phyloP scores from a whole-genome alignment of 1,140 invertebrate genomes.

The Chrysopa pallens region DNA sequence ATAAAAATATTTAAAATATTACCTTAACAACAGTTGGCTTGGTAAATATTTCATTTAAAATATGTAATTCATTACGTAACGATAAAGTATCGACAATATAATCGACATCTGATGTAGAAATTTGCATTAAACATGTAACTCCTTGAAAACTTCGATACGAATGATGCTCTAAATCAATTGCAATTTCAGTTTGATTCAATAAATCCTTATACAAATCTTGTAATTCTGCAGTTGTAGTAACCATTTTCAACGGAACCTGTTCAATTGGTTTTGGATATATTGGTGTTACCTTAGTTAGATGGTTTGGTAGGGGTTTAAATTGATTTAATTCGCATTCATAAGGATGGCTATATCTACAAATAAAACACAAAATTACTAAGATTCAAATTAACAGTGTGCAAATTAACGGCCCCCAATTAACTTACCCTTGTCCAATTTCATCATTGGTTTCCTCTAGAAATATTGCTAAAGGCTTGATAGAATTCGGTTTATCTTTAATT shows the following conservation, averaged over 20 bases:
- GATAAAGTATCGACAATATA: slow-evolving; percentile 81
- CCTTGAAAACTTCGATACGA: slow-evolving; percentile 66
- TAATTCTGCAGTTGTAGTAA: slow-evolving; percentile 48
- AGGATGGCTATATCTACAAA: slow-evolving; percentile 60
- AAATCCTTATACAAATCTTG: slow-evolving; percentile 46
- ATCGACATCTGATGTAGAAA: slow-evolving; percentile 72
- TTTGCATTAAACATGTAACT: slow-evolving; percentile 87
- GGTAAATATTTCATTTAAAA: slow-evolving; percentile 84
- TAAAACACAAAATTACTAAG: slow-evolving; percentile 6
- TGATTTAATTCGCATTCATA: slow-evolving; percentile 73
- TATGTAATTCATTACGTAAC: slow-evolving; percentile 62
- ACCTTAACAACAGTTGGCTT: slow-evolving; percentile 83
- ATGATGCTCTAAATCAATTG: slow-evolving; percentile 82
- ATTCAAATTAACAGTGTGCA: not conserved
- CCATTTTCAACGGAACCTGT: slow-evolving; percentile 43
- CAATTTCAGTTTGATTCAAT: slow-evolving; percentile 46
- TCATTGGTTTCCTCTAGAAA: slow-evolving; percentile 44
- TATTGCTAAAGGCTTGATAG: slow-evolving; percentile 58
- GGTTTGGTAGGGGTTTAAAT: slow-evolving; percentile 32
- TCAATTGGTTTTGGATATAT: slow-evolving; percentile 28
- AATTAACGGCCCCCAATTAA: no score
- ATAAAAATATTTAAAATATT: slow-evolving; percentile 9
- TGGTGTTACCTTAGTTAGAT: slow-evolving; percentile 26
- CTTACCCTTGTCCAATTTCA: slow-evolving; percentile 14
- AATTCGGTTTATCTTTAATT: slow-evolving; percentile 77